phyloP scores from a whole-genome alignment of 2,888 invertebrate genomes.

The Aplocera efformata region DNA sequence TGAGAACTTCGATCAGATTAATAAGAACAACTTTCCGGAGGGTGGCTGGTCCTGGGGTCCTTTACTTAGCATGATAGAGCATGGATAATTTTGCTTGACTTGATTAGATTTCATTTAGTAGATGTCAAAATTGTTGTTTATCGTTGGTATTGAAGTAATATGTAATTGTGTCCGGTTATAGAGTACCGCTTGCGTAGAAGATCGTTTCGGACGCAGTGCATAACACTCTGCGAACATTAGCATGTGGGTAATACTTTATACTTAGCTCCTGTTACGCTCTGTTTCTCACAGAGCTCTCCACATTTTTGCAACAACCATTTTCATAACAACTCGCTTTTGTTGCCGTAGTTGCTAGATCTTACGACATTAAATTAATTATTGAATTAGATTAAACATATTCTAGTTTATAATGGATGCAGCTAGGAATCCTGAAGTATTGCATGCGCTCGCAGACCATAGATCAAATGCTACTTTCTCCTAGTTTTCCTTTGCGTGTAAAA shows the following conservation, averaged over 20 bases:
- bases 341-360: constrained; percentile 38
- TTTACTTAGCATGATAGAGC: constrained; percentile 55
- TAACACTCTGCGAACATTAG: constrained; percentile 68
- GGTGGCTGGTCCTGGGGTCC: constrained; percentile 71
- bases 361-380: constrained; percentile 26
- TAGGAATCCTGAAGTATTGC: constrained; percentile 37
- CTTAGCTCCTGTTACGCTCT: constrained; percentile 67
- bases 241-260: constrained; percentile 76
- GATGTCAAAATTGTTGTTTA: constrained; percentile 44
- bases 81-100: constrained; percentile 44
- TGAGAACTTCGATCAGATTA: constrained; percentile 35
- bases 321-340: constrained; percentile 61
- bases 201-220: constrained; percentile 56
- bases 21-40: constrained; percentile 53
- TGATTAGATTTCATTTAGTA: constrained; percentile 49
- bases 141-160: constrained; percentile 41
- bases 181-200: constrained; percentile 64
- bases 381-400: constrained; percentile 10
- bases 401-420: constrained; percentile 9
- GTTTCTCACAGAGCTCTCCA: constrained; percentile 59
- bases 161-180: constrained; percentile 53
- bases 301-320: constrained; percentile 72
- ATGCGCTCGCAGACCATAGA: constrained; percentile 29
- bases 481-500: constrained; percentile 76
- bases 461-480: constrained; percentile 53